Conservation (phyloP, 2,888 invertebrate genomes). For the Drosophila borborema region DNA sequence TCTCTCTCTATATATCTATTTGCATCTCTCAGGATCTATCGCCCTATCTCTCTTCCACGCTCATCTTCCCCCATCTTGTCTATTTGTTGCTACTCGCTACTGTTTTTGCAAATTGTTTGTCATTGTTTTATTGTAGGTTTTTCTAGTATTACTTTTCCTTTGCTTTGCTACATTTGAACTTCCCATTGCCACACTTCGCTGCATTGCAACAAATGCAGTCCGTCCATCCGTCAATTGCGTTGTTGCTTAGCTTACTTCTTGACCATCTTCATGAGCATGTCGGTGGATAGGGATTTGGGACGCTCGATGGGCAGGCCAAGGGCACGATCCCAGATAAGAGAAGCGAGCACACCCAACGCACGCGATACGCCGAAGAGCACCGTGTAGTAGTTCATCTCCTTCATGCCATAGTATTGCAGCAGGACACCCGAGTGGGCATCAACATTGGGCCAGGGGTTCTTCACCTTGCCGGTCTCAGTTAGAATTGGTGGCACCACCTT, state of each 20-base stretch:
- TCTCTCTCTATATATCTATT: not conserved
- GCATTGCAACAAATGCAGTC: slow-evolving; percentile 23
- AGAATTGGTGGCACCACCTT: slow-evolving; percentile 93
- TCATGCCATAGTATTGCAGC: slow-evolving; percentile 93
- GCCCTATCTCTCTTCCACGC: not conserved
- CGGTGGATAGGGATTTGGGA: slow-evolving; percentile 92
- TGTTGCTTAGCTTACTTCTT: slow-evolving; percentile 77
- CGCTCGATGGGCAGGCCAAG: slow-evolving; percentile 93
- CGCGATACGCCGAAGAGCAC: slow-evolving; percentile 95
- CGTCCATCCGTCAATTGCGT: slow-evolving; percentile 15
- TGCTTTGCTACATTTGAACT: slow-evolving; percentile 50
- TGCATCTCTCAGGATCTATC: not conserved
- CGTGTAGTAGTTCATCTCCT: slow-evolving; percentile 96
- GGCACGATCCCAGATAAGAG: slow-evolving; percentile 93
- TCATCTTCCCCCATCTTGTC: not conserved
- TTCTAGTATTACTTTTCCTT: slow-evolving; percentile 14
- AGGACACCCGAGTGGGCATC: slow-evolving; percentile 95
- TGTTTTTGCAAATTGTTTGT: slow-evolving; percentile 15
- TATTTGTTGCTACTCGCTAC: slow-evolving; percentile 27
- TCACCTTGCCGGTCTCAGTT: slow-evolving; percentile 93
- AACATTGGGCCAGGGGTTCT: slow-evolving; percentile 97
- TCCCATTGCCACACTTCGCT: slow-evolving; percentile 21
- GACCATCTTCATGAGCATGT: slow-evolving; percentile 85
- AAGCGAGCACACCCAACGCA: slow-evolving; percentile 92
- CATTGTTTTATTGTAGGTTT: slow-evolving; percentile 20